A percentile compares a stretch with the other conserved stretches of the same genome.
These are phyloP conservation scores for Podiceps cristatus DNA, from an alignment of 2,113 vertebrate species.

Conservation along the genomic window DNA sequence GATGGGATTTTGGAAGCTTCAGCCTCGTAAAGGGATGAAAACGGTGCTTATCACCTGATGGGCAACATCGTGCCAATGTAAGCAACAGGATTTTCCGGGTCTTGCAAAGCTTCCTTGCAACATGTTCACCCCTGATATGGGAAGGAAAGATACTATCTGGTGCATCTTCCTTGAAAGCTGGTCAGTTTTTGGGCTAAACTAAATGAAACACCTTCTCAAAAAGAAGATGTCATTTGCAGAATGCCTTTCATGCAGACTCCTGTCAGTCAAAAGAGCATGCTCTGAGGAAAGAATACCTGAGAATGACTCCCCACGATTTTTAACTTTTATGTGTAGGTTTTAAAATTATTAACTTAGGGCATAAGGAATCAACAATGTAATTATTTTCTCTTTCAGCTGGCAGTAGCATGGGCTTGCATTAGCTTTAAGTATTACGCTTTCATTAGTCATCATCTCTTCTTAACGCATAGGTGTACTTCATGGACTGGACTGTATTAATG, in stretches of 20 bases:
- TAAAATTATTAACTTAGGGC: background rate
- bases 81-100: background rate
- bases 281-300: background rate
- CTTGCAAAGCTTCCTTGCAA: background rate
- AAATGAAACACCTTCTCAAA: background rate
- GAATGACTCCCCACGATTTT: background rate
- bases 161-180: background rate
- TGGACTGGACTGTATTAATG: background rate
- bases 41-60: fast-evolving
- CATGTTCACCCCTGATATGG: background rate
- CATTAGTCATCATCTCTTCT: background rate
- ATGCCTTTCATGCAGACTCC: background rate
- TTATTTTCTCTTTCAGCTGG: background rate
- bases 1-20: background rate
- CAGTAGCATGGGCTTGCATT: background rate
- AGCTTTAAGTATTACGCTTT: background rate
- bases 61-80: background rate
- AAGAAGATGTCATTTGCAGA: background rate
- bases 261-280: background rate
- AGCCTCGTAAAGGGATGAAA: background rate
- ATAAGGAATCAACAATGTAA: background rate
- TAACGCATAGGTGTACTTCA: background rate
- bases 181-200: background rate
- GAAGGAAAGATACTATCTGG: background rate
- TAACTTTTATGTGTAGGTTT: background rate